Evolutionary conservation across 1,140 invertebrate species (phyloP).

Genomic region (Drosophila ironensis): DNA sequence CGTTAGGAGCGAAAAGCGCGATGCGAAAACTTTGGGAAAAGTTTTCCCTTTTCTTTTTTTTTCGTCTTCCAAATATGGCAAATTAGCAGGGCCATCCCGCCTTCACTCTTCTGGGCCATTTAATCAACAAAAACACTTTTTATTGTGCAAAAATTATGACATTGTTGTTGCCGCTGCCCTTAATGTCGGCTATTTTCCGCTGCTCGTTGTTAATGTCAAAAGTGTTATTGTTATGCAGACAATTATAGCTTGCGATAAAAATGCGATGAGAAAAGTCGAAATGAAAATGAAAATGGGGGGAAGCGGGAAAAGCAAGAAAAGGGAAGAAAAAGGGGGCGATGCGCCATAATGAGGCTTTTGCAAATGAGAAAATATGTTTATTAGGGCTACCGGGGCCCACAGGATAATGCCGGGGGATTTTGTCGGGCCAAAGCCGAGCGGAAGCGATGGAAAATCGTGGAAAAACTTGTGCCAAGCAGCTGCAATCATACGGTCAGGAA

Average conservation of each 20-base stretch:
- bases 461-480: constrained; percentile 23
- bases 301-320: no score
- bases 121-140: constrained; percentile 80
- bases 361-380: constrained; percentile 77
- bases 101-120: constrained; percentile 49
- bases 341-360: constrained; percentile 44
- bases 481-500: constrained; percentile 33
- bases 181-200: constrained; percentile 37
- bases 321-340: neutral
- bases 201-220: constrained; percentile 72
- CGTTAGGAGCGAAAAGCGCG: neutral
- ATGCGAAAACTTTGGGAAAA: constrained; percentile 35
- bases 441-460: neutral
- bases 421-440: neutral
- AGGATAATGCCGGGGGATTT: constrained; percentile 27
- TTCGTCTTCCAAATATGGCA: constrained; percentile 33
- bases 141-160: constrained; percentile 78
- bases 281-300: neutral
- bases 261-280: constrained; percentile 28
- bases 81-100: constrained; percentile 33
- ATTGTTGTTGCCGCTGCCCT: constrained; percentile 38
- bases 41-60: constrained; percentile 29
- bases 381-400: constrained; percentile 48
- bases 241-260: constrained; percentile 74
- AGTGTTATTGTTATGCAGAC: constrained; percentile 78